Conservation (phyloP, 53 echinoderm and acorn worm genomes). For the Paelopatides confundens region DNA sequence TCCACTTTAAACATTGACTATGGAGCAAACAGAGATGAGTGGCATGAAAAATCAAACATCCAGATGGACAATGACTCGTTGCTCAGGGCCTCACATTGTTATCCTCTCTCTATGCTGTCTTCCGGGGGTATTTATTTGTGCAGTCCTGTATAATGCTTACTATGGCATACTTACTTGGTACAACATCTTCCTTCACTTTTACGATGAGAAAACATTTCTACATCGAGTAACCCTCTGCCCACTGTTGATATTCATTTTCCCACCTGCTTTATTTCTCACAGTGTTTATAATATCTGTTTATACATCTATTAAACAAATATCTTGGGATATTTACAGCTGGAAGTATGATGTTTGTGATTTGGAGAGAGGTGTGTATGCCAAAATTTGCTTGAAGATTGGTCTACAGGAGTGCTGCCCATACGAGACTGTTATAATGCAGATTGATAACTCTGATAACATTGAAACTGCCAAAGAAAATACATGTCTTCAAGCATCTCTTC, state of each 20-base stretch:
- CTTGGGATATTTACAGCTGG: constrained; percentile 82
- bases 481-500: constrained; percentile 51
- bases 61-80: neutral
- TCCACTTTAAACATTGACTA: no score
- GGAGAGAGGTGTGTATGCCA: constrained; percentile 90
- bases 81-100: constrained; percentile 73
- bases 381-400: constrained; percentile 78
- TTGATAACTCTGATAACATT: constrained; percentile 71
- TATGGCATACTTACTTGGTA: constrained; percentile 91
- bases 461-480: constrained; percentile 61
- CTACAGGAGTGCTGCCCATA: constrained; percentile 87
- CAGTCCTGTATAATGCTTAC: constrained; percentile 78
- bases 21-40: neutral
- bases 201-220: constrained; percentile 75
- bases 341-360: constrained; percentile 70
- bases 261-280: constrained; percentile 40
- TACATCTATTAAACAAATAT: constrained; percentile 72
- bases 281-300: constrained; percentile 70
- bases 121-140: constrained; percentile 77
- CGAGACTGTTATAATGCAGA: constrained; percentile 79
- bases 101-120: constrained; percentile 69
- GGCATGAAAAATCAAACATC: neutral
- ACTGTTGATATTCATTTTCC: constrained; percentile 76
- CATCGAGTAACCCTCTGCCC: constrained; percentile 85
- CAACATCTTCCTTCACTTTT: constrained; percentile 85